Evolutionary conservation across 2,113 vertebrate genomes (phyloP).

Genomic region (Pardalotus punctatus): DNA sequence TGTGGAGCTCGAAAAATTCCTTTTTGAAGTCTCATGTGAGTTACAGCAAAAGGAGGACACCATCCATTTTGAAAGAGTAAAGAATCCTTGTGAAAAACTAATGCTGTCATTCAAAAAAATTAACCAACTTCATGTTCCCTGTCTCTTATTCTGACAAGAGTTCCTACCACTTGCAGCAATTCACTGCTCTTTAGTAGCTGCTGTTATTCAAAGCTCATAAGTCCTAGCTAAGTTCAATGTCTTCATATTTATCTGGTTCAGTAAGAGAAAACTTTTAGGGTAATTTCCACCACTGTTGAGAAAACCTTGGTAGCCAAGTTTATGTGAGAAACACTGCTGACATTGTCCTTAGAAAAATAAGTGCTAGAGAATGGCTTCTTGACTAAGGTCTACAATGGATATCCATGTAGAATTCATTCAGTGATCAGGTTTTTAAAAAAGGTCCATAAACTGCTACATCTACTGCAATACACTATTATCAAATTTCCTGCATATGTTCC

Average conservation of each 20-base stretch:
- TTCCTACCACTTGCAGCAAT: neutral
- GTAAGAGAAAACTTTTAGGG: neutral
- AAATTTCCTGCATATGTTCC: neutral
- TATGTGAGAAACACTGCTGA: neutral
- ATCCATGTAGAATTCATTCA: neutral
- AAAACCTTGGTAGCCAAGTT: neutral
- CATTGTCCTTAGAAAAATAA: neutral
- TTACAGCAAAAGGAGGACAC: neutral
- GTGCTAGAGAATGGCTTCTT: neutral
- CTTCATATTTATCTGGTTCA: neutral
- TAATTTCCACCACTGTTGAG: neutral
- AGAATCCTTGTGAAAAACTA: neutral
- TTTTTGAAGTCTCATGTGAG: neutral
- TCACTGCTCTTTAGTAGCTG: neutral
- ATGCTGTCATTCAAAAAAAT: too few species aligned
- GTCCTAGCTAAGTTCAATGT: neutral
- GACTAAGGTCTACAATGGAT: neutral
- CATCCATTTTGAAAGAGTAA: neutral
- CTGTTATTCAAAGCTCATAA: neutral
- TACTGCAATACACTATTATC: neutral
- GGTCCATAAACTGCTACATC: neutral
- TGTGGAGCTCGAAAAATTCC: neutral
- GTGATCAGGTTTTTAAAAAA: neutral
- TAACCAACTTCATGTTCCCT: neutral
- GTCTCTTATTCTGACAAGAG: neutral